Evolutionary conservation across 2,797 vertebrate genomes (phyloP).

Genomic region (Cottoperca gobio): DNA sequence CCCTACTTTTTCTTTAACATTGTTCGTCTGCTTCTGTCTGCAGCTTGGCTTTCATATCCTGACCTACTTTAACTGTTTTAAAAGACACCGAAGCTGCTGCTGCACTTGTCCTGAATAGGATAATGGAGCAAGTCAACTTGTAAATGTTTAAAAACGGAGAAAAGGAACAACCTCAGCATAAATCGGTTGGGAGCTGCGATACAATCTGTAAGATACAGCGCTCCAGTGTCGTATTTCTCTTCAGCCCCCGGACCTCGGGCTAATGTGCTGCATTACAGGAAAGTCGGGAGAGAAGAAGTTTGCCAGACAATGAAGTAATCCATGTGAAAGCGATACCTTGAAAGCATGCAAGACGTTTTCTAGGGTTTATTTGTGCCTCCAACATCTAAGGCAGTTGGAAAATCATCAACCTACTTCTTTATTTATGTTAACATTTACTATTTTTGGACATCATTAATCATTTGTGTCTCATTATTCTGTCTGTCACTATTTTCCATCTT

Average conservation of each 20-base stretch:
- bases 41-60: constrained; percentile 64
- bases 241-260: constrained; percentile 39
- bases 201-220: constrained; percentile 59
- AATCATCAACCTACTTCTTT: not conserved
- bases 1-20: constrained; percentile 40
- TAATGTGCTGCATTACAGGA: constrained; percentile 46
- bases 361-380: not conserved
- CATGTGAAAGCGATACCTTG: constrained; percentile 49
- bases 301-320: constrained; percentile 59
- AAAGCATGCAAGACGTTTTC: constrained; percentile 33
- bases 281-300: constrained; percentile 26
- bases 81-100: constrained; percentile 50
- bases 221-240: constrained; percentile 59
- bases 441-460: not conserved
- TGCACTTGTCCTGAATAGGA: constrained; percentile 51
- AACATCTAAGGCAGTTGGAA: constrained; percentile 10
- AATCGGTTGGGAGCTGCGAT: constrained; percentile 45
- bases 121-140: constrained; percentile 48
- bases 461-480: not conserved
- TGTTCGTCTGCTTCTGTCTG: constrained; percentile 51
- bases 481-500: not conserved
- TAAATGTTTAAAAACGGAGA: constrained; percentile 58
- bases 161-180: constrained; percentile 58
- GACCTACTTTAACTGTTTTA: constrained; percentile 70
- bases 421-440: not conserved